phyloP scores from a whole-genome alignment of 2,888 invertebrate genomes.

The Hirtodrosophila duncani region DNA sequence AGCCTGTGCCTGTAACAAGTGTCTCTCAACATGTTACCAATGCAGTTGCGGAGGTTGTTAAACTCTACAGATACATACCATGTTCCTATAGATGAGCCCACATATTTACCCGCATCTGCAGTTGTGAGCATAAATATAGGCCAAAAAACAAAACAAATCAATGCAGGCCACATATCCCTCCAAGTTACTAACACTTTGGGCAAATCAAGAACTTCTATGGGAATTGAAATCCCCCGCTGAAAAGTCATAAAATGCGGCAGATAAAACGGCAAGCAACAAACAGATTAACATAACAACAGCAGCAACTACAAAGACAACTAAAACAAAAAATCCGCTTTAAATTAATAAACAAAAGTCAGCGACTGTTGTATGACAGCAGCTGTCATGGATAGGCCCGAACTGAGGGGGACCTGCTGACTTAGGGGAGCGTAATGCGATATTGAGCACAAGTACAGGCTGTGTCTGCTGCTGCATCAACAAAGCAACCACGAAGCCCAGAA shows the following conservation, averaged over 20 bases:
- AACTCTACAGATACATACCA: too few relatives aligned
- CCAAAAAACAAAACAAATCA: too few relatives aligned
- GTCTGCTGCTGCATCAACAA: conserved; percentile 4
- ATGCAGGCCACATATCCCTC: too few relatives aligned
- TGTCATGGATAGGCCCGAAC: too few relatives aligned
- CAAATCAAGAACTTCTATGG: conserved; percentile 25
- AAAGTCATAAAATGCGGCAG: conserved; percentile 28
- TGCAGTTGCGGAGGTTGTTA: too few relatives aligned
- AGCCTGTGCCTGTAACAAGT: too few relatives aligned
- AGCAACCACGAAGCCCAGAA: too few relatives aligned
- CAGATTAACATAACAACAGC: conserved; percentile 24
- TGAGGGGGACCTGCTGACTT: not conserved
- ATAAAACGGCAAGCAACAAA: conserved; percentile 18
- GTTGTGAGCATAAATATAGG: too few relatives aligned
- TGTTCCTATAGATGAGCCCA: too few relatives aligned
- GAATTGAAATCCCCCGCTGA: conserved; percentile 8
- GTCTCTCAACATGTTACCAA: too few relatives aligned
- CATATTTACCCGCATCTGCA: too few relatives aligned
- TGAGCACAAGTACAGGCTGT: conserved; percentile 55
- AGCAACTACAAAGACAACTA: not conserved
- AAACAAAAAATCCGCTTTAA: conserved; percentile 17
- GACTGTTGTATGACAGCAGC: conserved; percentile 6
- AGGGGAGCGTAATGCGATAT: conserved; percentile 52
- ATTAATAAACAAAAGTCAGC: conserved; percentile 43
- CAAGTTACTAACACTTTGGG: too few relatives aligned